Evolutionary conservation across 2,888 invertebrate species (phyloP).

Genomic region (Timema podura): DNA sequence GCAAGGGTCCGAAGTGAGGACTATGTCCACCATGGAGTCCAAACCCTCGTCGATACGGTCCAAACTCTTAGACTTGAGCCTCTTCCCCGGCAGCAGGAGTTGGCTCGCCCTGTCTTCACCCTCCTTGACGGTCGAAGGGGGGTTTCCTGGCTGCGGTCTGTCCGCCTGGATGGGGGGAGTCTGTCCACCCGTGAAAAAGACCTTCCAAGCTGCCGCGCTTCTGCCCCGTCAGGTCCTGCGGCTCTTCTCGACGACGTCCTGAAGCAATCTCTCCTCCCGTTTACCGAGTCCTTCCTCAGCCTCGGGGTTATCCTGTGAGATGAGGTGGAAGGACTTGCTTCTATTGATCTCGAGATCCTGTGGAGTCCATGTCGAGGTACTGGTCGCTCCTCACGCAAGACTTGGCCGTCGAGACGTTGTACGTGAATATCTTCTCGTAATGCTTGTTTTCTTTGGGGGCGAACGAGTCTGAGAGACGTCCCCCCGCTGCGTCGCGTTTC

Average conservation of each 20-base stretch:
- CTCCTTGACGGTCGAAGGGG: neutral
- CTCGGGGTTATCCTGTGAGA: neutral
- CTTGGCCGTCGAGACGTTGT: neutral
- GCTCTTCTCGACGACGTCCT: slow-evolving; percentile 25
- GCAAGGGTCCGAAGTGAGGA: slow-evolving; percentile 50
- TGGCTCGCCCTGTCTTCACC: neutral
- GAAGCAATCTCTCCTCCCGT: neutral
- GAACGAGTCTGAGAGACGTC: neutral
- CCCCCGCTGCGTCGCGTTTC: slow-evolving; percentile 3
- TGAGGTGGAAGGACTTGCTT: slow-evolving; percentile 42
- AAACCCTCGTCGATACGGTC: slow-evolving; percentile 72
- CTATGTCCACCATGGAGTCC: slow-evolving; percentile 67
- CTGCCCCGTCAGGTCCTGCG: slow-evolving; percentile 22
- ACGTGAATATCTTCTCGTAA: slow-evolving; percentile 27
- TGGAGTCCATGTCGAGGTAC: slow-evolving; percentile 31
- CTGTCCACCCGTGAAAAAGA: slow-evolving; percentile 42
- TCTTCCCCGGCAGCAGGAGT: slow-evolving; percentile 18
- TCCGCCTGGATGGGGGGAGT: slow-evolving; percentile 17
- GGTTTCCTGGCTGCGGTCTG: neutral
- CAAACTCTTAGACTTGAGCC: slow-evolving; percentile 60
- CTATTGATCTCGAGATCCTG: slow-evolving; percentile 20
- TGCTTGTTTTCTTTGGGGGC: slow-evolving; percentile 29
- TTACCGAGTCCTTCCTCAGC: slow-evolving; percentile 8
- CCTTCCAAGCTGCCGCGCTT: slow-evolving; percentile 46
- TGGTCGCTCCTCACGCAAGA: slow-evolving; percentile 14